Conservation (phyloP, 2,113 vertebrate species). For the Catharus minimus region DNA sequence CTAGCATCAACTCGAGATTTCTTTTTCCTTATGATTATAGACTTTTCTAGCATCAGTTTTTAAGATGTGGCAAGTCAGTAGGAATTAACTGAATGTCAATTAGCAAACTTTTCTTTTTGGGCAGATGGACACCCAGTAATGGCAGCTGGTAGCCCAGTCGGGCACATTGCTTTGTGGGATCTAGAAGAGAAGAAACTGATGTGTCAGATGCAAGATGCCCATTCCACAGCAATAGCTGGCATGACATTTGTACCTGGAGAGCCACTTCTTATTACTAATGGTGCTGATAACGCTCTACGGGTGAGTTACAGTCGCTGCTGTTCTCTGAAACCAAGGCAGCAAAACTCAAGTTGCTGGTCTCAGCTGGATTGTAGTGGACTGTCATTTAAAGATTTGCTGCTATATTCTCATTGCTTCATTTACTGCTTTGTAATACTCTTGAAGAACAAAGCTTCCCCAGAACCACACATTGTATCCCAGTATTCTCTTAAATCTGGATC, state of each 20-base stretch:
- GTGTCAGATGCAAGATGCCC: constrained; percentile 87
- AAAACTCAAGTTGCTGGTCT: not conserved
- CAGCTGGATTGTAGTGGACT: not conserved
- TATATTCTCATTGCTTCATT: not conserved
- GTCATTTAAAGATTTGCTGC: not conserved
- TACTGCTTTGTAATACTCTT: not conserved
- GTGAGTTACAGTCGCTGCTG: constrained; percentile 60
- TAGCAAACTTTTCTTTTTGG: not conserved
- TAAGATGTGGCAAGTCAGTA: not conserved
- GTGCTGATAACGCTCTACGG: constrained; percentile 91
- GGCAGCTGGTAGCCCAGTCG: constrained; percentile 90
- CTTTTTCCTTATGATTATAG: not conserved
- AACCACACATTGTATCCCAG: not conserved
- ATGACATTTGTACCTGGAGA: constrained; percentile 91
- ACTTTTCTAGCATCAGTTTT: not conserved
- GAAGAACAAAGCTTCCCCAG: not conserved
- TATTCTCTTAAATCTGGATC: not conserved
- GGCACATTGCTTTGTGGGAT: constrained; percentile 96
- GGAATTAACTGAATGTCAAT: not conserved
- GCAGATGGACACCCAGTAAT: constrained; percentile 90
- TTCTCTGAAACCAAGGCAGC: not conserved
- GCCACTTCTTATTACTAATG: constrained; percentile 91
- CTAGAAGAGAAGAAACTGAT: constrained; percentile 87
- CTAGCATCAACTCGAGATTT: not conserved
- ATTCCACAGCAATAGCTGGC: constrained; percentile 86